Conservation (phyloP, 2,113 vertebrate species). For the Ornithorhynchus anatinus region DNA sequence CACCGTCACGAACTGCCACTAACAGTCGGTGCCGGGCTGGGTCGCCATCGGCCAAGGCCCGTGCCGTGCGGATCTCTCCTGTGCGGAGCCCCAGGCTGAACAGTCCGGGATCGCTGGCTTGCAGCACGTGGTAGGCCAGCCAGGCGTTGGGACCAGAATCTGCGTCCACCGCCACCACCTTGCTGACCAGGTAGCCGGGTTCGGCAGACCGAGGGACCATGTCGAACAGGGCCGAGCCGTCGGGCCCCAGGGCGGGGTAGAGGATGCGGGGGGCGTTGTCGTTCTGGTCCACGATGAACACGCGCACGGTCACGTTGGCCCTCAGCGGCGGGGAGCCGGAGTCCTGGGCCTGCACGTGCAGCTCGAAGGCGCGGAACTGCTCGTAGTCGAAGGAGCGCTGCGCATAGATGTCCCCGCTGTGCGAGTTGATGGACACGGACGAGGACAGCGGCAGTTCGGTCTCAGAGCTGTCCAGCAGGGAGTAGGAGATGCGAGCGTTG, state of each 20-base stretch:
- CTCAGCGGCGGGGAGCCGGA: slow-evolving; percentile 52
- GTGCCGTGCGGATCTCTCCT: slow-evolving; percentile 33
- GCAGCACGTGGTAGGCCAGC: slow-evolving; percentile 77
- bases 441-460: slow-evolving; percentile 65
- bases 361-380: slow-evolving; percentile 55
- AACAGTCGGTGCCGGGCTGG: slow-evolving; percentile 68
- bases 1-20: slow-evolving; percentile 73
- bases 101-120: slow-evolving; percentile 70
- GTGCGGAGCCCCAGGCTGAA: slow-evolving; percentile 2
- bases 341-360: slow-evolving; percentile 60
- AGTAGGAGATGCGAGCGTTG: slow-evolving; percentile 55
- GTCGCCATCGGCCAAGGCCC: slow-evolving; percentile 67
- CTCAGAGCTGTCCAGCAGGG: slow-evolving; percentile 71
- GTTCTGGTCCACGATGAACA: slow-evolving; percentile 56
- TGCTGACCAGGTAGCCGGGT: slow-evolving; percentile 56
- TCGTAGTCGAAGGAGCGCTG: slow-evolving; percentile 70
- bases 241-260: slow-evolving; percentile 54
- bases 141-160: slow-evolving; percentile 82
- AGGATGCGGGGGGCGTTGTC: slow-evolving; percentile 58
- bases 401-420: slow-evolving; percentile 64
- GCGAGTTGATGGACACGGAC: slow-evolving; percentile 54
- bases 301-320: slow-evolving; percentile 33
- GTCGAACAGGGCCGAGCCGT: slow-evolving; percentile 65
- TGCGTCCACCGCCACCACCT: slow-evolving; percentile 68
- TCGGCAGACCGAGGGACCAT: slow-evolving; percentile 69